These are phyloP conservation scores for Carettochelys insculpta DNA, from an alignment of 2,113 vertebrate genomes.

Conservation along the genomic window DNA sequence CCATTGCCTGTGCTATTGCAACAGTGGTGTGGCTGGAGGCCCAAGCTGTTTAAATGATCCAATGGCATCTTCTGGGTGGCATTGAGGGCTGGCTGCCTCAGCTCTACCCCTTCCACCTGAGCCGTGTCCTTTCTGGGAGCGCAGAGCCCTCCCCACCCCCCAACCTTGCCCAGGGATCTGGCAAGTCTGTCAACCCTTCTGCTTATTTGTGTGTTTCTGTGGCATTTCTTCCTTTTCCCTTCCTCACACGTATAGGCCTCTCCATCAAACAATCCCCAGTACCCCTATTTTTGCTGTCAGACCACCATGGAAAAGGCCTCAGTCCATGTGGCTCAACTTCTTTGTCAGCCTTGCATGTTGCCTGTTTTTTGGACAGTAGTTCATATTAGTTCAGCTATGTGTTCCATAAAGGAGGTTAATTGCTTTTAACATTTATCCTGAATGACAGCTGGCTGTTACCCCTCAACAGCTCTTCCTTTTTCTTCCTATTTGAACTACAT, in stretches of 20 bases:
- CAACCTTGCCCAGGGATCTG: no score
- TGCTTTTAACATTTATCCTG: not conserved
- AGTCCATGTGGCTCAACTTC: not conserved
- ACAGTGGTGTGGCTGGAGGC: no score
- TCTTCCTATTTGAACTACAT: not conserved
- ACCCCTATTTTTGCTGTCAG: not conserved
- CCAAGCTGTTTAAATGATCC: no score
- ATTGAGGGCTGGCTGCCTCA: no score
- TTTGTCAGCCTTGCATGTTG: not conserved
- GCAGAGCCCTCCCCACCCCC: no score
- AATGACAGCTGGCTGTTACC: not conserved
- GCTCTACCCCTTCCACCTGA: no score
- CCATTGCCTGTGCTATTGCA: no score
- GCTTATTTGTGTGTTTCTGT: not conserved
- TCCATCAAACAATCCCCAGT: not conserved
- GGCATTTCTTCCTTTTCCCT: not conserved
- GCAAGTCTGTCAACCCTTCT: no score
- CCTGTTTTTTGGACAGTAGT: not conserved
- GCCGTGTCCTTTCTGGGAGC: no score
- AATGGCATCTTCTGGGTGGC: no score
- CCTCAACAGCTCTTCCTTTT: not conserved
- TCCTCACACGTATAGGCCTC: not conserved
- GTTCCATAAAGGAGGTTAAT: constrained; percentile 12
- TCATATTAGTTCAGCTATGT: not conserved
- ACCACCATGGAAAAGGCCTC: not conserved